These are phyloP conservation scores for Brachyhypopomus occidentalis DNA, from an alignment of 2,113 vertebrate genomes.

Conservation along the genomic window DNA sequence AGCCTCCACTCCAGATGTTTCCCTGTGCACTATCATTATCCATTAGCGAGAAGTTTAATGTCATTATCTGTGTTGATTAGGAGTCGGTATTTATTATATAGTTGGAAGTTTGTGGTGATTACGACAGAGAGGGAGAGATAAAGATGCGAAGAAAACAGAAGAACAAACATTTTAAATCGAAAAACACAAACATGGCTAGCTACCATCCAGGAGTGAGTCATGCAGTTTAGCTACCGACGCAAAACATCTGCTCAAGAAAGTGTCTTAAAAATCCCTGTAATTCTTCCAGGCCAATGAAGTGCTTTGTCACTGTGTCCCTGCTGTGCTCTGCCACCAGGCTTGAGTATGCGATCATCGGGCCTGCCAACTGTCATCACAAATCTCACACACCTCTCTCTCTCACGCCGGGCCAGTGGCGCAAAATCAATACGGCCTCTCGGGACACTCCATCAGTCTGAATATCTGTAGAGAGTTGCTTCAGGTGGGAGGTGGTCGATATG, in stretches of 20 bases:
- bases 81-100: conserved; percentile 1
- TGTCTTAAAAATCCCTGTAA: conserved; percentile 18
- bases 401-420: conserved; percentile 55
- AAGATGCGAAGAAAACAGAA: neutral
- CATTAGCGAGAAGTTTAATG: conserved; percentile 5
- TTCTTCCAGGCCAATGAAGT: conserved; percentile 4
- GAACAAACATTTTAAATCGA: neutral
- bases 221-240: neutral
- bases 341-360: conserved; percentile 23
- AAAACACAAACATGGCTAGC: neutral
- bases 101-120: conserved; percentile 22
- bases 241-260: conserved; percentile 2
- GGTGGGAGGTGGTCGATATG: conserved; percentile 43
- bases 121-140: neutral
- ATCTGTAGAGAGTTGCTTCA: conserved; percentile 61
- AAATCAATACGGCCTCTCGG: conserved; percentile 73
- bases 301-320: conserved; percentile 17
- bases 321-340: conserved; percentile 14
- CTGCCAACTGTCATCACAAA: conserved; percentile 66
- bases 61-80: conserved; percentile 25
- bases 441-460: conserved; percentile 67
- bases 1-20: conserved; percentile 30
- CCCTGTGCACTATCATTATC: neutral
- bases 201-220: too few relatives aligned
- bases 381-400: conserved; percentile 64